phyloP scores from a whole-genome alignment of 2,113 vertebrate genomes.

The Nematolebias whitei region DNA sequence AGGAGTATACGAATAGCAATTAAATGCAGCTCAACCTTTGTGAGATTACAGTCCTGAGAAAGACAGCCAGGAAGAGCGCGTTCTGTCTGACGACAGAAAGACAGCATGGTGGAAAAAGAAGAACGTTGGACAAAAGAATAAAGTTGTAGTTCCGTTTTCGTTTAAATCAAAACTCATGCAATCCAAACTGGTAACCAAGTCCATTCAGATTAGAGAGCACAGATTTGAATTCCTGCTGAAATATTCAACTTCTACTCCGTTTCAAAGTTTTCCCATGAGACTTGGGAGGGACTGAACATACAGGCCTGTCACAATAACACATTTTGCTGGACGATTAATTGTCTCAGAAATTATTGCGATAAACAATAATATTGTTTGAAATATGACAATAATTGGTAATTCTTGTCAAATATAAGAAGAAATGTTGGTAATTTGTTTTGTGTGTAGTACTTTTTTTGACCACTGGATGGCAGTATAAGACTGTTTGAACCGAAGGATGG shows the following conservation, averaged over 20 bases:
- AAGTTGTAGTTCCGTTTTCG: neutral
- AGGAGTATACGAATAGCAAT: conserved; percentile 70
- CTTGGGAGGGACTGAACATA: too few relatives aligned
- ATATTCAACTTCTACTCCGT: neutral
- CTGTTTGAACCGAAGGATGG: too few relatives aligned
- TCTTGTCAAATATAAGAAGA: too few relatives aligned
- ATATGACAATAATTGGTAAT: too few relatives aligned
- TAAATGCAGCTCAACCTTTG: conserved; percentile 74
- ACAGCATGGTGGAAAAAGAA: conserved; percentile 36
- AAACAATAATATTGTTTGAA: too few relatives aligned
- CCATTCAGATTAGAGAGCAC: neutral
- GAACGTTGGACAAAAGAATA: neutral
- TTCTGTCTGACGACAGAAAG: conserved; percentile 46
- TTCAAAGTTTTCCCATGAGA: neutral
- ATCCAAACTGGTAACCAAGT: neutral
- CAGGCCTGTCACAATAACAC: too few relatives aligned
- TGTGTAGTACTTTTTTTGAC: too few relatives aligned
- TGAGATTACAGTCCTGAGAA: conserved; percentile 68
- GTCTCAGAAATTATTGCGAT: too few relatives aligned
- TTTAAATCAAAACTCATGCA: neutral
- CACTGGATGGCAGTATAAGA: too few relatives aligned
- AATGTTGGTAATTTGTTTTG: too few relatives aligned
- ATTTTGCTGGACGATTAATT: too few relatives aligned
- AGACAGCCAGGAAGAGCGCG: conserved; percentile 60
- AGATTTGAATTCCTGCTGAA: neutral